Evolutionary conservation across 2,888 invertebrate species (phyloP).

Genomic region (Drosophila nr. fundita): DNA sequence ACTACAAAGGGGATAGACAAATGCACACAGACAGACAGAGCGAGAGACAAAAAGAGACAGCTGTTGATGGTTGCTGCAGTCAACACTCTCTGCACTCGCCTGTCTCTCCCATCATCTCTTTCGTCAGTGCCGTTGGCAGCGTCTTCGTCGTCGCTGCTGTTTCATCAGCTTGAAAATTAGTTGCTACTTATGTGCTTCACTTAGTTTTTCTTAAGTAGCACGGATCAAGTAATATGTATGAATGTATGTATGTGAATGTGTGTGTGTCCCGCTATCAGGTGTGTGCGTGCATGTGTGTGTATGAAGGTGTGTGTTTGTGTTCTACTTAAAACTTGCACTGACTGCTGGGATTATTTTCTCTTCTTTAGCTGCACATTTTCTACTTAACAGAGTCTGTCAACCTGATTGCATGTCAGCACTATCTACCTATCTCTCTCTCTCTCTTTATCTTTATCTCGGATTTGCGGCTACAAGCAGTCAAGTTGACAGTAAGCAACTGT

Average conservation of each 20-base stretch:
- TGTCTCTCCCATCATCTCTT: slow-evolving; percentile 5
- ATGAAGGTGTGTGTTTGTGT: slow-evolving; percentile 25
- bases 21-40: slow-evolving; percentile 27
- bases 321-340: slow-evolving; percentile 57
- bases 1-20: slow-evolving; percentile 26
- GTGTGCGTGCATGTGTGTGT: slow-evolving; percentile 42
- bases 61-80: slow-evolving; percentile 49
- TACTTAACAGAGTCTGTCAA: slow-evolving; percentile 76
- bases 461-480: slow-evolving; percentile 60
- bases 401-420: slow-evolving; percentile 72
- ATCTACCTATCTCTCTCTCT: not conserved
- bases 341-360: slow-evolving; percentile 66
- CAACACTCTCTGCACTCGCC: slow-evolving; percentile 7
- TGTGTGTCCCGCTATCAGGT: slow-evolving; percentile 50
- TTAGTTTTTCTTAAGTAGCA: slow-evolving; percentile 80
- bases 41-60: slow-evolving; percentile 41
- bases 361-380: slow-evolving; percentile 69
- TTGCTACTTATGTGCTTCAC: slow-evolving; percentile 80
- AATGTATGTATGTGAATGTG: slow-evolving; percentile 9
- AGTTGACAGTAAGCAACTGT: slow-evolving; percentile 49
- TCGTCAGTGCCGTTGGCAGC: slow-evolving; percentile 37
- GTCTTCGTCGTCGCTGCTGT: slow-evolving; percentile 56
- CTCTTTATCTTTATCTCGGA: not conserved
- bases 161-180: slow-evolving; percentile 79
- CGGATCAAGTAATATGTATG: slow-evolving; percentile 66